These are phyloP conservation scores for Drosophila ironensis DNA, from an alignment of 1,140 invertebrate species.

Conservation along the genomic window DNA sequence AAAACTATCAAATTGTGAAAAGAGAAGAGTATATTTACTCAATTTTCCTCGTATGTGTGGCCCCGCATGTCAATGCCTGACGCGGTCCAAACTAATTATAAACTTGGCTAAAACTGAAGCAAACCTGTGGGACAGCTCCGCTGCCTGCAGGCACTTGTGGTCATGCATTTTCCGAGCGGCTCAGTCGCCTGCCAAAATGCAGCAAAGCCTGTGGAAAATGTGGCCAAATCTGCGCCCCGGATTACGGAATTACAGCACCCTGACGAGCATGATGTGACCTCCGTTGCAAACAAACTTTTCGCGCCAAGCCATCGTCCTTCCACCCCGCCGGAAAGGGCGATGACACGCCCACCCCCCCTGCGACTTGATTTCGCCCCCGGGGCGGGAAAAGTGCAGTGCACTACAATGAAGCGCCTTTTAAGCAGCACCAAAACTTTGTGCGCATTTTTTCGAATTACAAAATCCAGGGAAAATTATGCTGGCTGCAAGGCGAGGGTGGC, in stretches of 20 bases:
- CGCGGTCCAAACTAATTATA: constrained; percentile 65
- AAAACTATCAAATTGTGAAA: too few relatives aligned
- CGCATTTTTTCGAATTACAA: constrained; percentile 16
- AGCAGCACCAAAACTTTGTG: constrained; percentile 46
- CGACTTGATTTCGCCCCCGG: constrained; percentile 4
- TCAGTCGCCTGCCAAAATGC: constrained; percentile 24
- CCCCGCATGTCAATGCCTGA: constrained; percentile 31
- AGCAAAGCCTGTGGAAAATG: constrained; percentile 60
- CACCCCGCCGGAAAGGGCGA: too few relatives aligned
- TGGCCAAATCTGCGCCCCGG: constrained; percentile 66
- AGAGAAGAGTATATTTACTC: too few relatives aligned
- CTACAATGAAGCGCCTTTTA: constrained; percentile 58
- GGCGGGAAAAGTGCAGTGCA: constrained; percentile 36
- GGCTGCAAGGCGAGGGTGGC: constrained; percentile 20
- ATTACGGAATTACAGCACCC: constrained; percentile 36
- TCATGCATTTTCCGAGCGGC: constrained; percentile 53
- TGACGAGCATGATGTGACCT: constrained; percentile 40
- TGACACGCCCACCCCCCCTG: too few relatives aligned
- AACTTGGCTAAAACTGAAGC: constrained; percentile 36
- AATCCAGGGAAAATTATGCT: constrained; percentile 10
- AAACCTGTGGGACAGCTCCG: constrained; percentile 39
- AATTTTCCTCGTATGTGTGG: not conserved
- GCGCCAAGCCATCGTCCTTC: constrained; percentile 26
- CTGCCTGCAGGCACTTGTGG: constrained; percentile 22
- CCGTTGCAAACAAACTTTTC: constrained; percentile 54